Base-by-base conservation (phyloP, 1,140 invertebrate species). In the Pseudomyrmex pallidus region DNA sequence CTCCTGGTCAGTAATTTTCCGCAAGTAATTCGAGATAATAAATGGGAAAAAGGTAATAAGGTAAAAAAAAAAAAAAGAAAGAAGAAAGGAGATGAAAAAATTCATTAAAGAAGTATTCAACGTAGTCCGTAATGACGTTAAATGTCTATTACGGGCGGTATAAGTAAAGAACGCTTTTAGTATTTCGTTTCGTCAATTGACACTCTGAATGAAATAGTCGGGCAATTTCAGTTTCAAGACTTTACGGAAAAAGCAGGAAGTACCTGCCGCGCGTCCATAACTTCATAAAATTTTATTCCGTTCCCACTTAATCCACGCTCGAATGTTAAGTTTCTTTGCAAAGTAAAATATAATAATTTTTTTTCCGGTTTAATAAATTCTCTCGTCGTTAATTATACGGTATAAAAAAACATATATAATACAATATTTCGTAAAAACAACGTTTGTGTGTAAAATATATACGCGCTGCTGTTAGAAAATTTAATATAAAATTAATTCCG, bases 151-250 rank as follows among this genome's bases (percentile, higher is more conserved):
- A 35, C 48, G 44, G 44, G 56, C 20, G 22, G 50, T 13, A 77
- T 54, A 35, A 35, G 62, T 44, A 66, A 15, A 76, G 61, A 66
- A 76, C 48, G 48, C 62, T 67, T 67, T 77, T 77, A 77, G 12
- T 46, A 56, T 67, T 77, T 56, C 48, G 54, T 66, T 13, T 35
- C 61, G 74, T 35, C 62, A 67, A 66, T 77, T 77, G 62, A 77
- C 63, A 77, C 64, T 66, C 62, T 20, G 48, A 76, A 76, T 77
- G 62, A 62, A 67, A 66, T 22, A 77, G 35, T 48, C n/a, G 25
- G 62, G 48, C 62, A 77, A 77, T 77, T 77, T 20, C 64, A 54
- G 50, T 52, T 66, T 44, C 22, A 10, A 46, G 56, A 57, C 13
- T 35, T 22, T n/a, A 20, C 17, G 44, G 62, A 12, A 77, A 67